Base-by-base conservation (phyloP, 2,113 vertebrate species). In the Uria lomvia region DNA sequence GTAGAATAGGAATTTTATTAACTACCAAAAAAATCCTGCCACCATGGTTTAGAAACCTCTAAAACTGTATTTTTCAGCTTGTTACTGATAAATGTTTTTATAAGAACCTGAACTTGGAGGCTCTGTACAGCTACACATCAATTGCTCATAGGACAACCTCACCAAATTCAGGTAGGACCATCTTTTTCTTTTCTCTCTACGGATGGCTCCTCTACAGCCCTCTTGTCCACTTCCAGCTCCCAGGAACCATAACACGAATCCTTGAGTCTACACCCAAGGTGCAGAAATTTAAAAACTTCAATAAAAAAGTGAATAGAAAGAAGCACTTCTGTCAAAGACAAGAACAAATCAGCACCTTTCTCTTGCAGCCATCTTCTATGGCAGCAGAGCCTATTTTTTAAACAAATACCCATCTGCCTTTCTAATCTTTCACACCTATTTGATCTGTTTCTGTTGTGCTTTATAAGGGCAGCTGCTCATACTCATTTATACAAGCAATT, bases 401-500 rank as follows among this genome's bases (percentile, higher is more conserved):
- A 81, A 82, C 50, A 89, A 94, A 91, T 34, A 62, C 27, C 22
- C 77, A 86, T 53, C 77, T 89, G 20, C 34, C 47, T 80, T 92
- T 74, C 89, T 85, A 56, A 36, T 92, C 88, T 79, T 90, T 91
- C 68, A 73, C 56, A 86, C 12, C 16, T 30, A 90, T 67, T 88
- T 84, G 75, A 76, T 76, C 1, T 15, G 56, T 82, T 94, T 95
- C 86, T 95, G 87, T 91, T 87, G 60, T 36, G 42, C 77, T 92
- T 95, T 43, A 15, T 14, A 86, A 79, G 66, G 73, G 81, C 89
- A 94, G 83, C 52, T 91, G 95, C 78, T 88, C 75, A 71, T 81
- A 26, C 27, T 11, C 84, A 90, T 86, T 94, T 91, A 83, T 73
- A 92, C 68, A 91, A 82, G 71, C 43, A 81, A 88, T 70, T 89